Evolutionary conservation across 1,140 invertebrate species (phyloP), one percentile per base, ranked within the genome.

Genomic region (Drosophila athabasca): DNA sequence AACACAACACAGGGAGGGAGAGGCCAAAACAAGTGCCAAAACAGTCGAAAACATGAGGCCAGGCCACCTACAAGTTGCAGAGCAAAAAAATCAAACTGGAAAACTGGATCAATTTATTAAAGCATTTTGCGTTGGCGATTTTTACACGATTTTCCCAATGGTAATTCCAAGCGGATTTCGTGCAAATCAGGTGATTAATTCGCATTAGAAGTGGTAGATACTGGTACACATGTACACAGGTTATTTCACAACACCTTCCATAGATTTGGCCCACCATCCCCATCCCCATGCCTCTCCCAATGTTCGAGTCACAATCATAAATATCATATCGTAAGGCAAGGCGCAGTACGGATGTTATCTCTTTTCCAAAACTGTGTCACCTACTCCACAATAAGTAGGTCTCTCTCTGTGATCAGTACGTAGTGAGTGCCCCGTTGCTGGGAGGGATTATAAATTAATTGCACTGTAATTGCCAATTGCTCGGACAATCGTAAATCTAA

Each of bases 401-500:
- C 9, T 35, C 31, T 3, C 31, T 35, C 68, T 72, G 67, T 62
- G n/a, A 3, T 3, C 13, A 55, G 70, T 51, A 49, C 5, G 26
- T 31, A 19, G 17, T 19, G 7, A 3, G 65, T 52, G 51, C 51
- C 58, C 49, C 51, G 41, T 45, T 45, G 39, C 9, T 22, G 22
- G 29, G 52, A 60, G 68, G 71, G 71, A 74, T 74, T 74, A 74
- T 74, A 74, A 74, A 74, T 74, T 74, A 74, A 74, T 74, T 74
- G 71, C 71, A 74, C 71, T 74, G 45, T 74, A 74, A 74, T 74
- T 74, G 70, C 71, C 71, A 74, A 74, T 74, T 74, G 71, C 48
- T 46, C 15, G 51, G 43, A 50, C 9, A 75, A 74, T 74, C 70
- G 54, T 74, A 74, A 74, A 74, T 74, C 53, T 74, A 48, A 19